phyloP scores from a whole-genome alignment of 2,888 invertebrate species.

The Xanthia togata region DNA sequence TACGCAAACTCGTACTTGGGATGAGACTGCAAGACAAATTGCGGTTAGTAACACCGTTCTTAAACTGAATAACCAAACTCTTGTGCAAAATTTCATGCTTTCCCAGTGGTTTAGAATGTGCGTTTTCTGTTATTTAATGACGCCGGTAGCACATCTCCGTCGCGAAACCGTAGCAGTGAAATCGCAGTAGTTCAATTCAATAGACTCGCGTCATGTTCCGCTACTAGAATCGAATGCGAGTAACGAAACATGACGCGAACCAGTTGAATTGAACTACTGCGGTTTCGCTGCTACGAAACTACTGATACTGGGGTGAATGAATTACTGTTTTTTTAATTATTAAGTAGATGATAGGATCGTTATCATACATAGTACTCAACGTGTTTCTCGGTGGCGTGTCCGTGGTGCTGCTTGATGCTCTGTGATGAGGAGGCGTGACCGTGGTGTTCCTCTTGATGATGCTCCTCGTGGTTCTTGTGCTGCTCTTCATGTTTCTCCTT shows the following conservation, averaged over 20 bases:
- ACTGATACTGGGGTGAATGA: too few species aligned
- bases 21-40: constrained; percentile 69
- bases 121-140: not conserved
- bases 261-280: too few species aligned
- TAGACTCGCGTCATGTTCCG: too few species aligned
- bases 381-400: constrained; percentile 57
- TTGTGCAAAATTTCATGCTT: not conserved
- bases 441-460: constrained; percentile 22
- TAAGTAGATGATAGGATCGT: not conserved
- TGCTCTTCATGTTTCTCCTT: constrained; percentile 30
- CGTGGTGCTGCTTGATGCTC: constrained; percentile 37
- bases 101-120: not conserved
- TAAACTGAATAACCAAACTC: not conserved
- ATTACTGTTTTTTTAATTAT: not conserved
- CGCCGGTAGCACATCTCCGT: too few species aligned
- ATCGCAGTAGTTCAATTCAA: too few species aligned
- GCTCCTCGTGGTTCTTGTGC: constrained; percentile 24
- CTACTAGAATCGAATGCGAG: too few species aligned
- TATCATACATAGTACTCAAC: constrained; percentile 67
- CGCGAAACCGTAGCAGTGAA: too few species aligned
- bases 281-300: too few species aligned
- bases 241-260: too few species aligned
- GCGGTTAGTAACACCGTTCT: not conserved
- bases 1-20: constrained; percentile 87
- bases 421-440: too few species aligned